Percentiles rank a stretch among this genome's conserved stretches.
Conservation (phyloP, 2,113 vertebrate genomes). For the Bufo bufo region DNA sequence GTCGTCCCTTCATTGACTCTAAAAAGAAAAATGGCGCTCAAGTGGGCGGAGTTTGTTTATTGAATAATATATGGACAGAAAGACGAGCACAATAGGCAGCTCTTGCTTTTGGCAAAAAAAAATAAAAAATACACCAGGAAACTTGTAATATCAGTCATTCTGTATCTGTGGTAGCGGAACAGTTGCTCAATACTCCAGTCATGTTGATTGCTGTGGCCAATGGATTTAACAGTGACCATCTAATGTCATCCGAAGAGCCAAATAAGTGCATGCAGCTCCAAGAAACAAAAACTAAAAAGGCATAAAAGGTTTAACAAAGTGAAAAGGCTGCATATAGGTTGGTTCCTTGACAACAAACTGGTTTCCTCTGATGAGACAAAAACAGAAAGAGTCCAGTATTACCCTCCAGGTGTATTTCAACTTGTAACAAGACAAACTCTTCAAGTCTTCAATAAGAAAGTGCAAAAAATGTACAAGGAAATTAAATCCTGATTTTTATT, state of each 20-base stretch:
- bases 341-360: constrained; percentile 2
- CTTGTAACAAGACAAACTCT: constrained; percentile 66
- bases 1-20: background rate
- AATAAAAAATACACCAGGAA: constrained; percentile 25
- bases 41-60: constrained; percentile 44
- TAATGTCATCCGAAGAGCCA: constrained; percentile 31
- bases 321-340: constrained; percentile 50
- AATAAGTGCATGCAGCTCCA: constrained; percentile 51
- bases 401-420: constrained; percentile 59
- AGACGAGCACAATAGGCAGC: constrained; percentile 45
- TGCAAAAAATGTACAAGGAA: constrained; percentile 74
- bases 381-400: constrained; percentile 32
- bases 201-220: background rate
- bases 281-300: background rate
- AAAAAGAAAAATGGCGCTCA: background rate
- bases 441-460: constrained; percentile 75
- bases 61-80: constrained; percentile 36
- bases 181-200: constrained; percentile 16
- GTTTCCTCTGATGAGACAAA: constrained; percentile 58
- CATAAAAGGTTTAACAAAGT: constrained; percentile 34
- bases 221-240: background rate
- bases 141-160: constrained; percentile 14
- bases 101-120: constrained; percentile 27
- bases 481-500: constrained; percentile 58
- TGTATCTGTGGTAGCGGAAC: background rate